Evolutionary conservation across 2,888 invertebrate species (phyloP).

Genomic region (Phlogophora meticulosa): DNA sequence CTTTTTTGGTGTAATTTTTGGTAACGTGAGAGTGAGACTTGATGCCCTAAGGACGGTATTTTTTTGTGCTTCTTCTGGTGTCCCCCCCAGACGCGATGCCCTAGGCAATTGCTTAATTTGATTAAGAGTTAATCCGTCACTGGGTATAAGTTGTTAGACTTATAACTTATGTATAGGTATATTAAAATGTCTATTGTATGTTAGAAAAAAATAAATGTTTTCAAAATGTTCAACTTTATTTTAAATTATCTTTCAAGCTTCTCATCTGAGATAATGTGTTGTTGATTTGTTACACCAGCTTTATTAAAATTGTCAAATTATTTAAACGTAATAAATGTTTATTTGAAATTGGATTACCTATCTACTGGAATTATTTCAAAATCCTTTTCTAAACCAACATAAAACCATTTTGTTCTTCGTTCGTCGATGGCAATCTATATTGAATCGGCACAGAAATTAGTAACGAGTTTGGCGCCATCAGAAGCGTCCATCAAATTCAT

Average conservation of each 20-base stretch:
- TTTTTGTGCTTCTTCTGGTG: too few relatives aligned
- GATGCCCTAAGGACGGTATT: too few relatives aligned
- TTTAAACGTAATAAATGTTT: slow-evolving; percentile 29
- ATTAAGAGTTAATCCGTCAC: too few relatives aligned
- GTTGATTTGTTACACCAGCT: slow-evolving; percentile 36
- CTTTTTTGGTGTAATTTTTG: too few relatives aligned
- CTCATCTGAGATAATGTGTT: slow-evolving; percentile 10
- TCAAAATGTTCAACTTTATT: slow-evolving; percentile 6
- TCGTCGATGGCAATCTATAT: too few relatives aligned
- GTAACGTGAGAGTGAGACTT: too few relatives aligned
- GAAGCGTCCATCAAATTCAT: too few relatives aligned
- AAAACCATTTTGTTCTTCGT: background rate
- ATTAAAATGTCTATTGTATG: slow-evolving; percentile 23
- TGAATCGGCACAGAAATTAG: too few relatives aligned
- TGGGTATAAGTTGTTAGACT: background rate
- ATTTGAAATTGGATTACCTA: slow-evolving; percentile 1
- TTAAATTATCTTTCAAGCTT: slow-evolving; percentile 8
- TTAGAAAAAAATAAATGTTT: slow-evolving; percentile 19
- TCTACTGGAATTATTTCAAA: background rate
- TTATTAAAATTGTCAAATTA: slow-evolving; percentile 34
- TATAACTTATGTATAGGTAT: slow-evolving; percentile 21
- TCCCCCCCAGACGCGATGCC: too few relatives aligned
- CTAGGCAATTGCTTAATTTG: too few relatives aligned
- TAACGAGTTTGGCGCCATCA: too few relatives aligned
- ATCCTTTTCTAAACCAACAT: background rate